Evolutionary conservation across 2,888 invertebrate genomes (phyloP), one percentile per base, ranked within the genome.

Genomic region (Drosophila kuntzei): DNA sequence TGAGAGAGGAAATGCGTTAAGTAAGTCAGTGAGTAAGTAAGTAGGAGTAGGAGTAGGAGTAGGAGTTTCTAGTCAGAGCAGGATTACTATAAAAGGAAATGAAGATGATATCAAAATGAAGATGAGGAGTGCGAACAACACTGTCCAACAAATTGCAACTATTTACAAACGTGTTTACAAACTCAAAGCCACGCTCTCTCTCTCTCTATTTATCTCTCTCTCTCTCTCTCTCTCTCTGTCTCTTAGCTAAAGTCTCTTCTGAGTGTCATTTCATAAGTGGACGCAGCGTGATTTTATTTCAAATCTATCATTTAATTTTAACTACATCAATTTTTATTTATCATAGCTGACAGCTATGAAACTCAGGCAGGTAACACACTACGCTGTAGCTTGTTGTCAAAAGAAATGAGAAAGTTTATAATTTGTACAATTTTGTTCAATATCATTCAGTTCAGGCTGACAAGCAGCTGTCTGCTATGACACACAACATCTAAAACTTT

Each of bases 81-180:
- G 27, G 14, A 12, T n/a, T n/a, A 9, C 43, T 7, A 14, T 8
- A 14, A 16, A 37, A 53, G 34, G 27, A 11, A n/a, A 32, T 11
- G 34, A 46, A 9, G 3, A 47, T 8, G 11, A 25, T 9, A 29
- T 27, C 9, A 37, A 34, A 16, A 36, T n/a, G 29, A 37, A 25
- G 16, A 11, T 20, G 27, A 36, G 20, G 41, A 25, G n/a, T 8
- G 7, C 14, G 22, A 54, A 34, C 53, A 53, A 63, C 57, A 81
- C 71, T 75, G 86, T 79, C 86, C 79, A 74, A 53, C 29, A 62
- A 79, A 46, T 50, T 65, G 60, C 67, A 76, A 79, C 62, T 71
- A 61, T 71, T 76, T 64, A 64, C 63, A 76, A 41, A 43, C 6
- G 32, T 34, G 46, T 57, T 62, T 63, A 37, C 7, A 65, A 76